Evolutionary conservation across 2,113 vertebrate species (phyloP).

Genomic region (Syrmaticus mikado): DNA sequence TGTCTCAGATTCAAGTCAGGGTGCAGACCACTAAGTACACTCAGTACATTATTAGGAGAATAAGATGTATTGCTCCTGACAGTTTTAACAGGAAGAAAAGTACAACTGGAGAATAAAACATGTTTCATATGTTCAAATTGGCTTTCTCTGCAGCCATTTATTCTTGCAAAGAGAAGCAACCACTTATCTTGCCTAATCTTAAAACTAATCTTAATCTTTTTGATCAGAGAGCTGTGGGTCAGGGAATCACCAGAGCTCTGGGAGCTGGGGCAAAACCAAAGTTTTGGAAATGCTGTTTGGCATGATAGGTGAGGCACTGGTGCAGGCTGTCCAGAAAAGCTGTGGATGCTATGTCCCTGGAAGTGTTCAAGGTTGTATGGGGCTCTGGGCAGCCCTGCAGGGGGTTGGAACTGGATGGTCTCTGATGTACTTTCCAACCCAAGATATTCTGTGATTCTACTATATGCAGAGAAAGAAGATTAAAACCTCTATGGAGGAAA

Average conservation of each 20-base stretch:
- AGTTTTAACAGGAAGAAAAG: neutral
- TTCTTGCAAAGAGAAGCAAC: neutral
- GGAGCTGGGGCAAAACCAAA: neutral
- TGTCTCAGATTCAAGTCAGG: too few relatives aligned
- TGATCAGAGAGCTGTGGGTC: neutral
- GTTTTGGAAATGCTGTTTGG: neutral
- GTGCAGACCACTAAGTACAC: neutral
- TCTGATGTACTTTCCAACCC: too few relatives aligned
- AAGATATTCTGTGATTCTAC: too few relatives aligned
- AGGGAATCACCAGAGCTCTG: neutral
- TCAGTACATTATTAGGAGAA: neutral
- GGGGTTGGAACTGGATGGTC: too few relatives aligned
- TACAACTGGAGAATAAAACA: neutral
- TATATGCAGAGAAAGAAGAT: neutral
- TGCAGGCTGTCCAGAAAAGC: too few relatives aligned
- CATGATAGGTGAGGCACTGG: neutral
- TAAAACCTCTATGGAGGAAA: neutral
- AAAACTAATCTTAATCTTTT: conserved; percentile 1
- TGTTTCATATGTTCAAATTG: neutral
- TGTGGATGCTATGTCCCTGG: too few relatives aligned
- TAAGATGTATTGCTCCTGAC: neutral
- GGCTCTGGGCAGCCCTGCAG: too few relatives aligned
- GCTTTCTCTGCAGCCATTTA: neutral
- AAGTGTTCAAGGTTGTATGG: too few relatives aligned
- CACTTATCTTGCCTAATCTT: neutral